A percentile compares a stretch with the other conserved stretches of the same genome.
Conservation (phyloP, 2,797 vertebrate species). For the Capromys pilorides region DNA sequence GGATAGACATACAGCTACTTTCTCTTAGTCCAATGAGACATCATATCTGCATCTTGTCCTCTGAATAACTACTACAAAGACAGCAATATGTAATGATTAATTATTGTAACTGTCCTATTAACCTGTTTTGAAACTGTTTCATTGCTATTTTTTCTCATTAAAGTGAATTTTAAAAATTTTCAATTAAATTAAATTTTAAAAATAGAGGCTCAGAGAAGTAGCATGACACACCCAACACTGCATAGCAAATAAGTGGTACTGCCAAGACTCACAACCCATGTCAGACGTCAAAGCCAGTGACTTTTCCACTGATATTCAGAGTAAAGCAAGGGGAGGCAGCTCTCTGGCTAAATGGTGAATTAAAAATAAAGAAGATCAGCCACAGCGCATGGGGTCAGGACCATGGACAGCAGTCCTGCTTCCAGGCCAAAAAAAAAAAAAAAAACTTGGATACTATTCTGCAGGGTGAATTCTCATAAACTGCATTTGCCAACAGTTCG, state of each 20-base stretch:
- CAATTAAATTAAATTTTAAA: no score
- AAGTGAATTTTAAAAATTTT: no score
- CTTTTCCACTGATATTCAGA: slow-evolving; percentile 28
- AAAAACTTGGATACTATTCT: not conserved
- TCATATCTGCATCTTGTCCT: no score
- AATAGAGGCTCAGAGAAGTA: not conserved
- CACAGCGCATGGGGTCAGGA: not conserved
- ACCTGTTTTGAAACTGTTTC: no score
- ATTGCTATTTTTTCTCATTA: no score
- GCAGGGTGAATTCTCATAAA: not conserved
- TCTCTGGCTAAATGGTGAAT: not conserved
- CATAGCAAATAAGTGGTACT: not conserved
- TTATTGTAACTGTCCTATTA: no score
- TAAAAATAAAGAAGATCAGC: not conserved
- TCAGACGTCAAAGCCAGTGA: not conserved
- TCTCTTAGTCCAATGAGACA: no score
- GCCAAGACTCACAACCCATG: not conserved
- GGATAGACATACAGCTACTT: no score
- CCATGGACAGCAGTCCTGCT: not conserved
- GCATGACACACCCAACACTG: not conserved
- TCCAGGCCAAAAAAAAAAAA: no score
- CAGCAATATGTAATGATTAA: no score
- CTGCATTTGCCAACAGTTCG: not conserved
- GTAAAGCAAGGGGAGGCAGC: not conserved
- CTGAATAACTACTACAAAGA: no score